Evolutionary conservation across 2,888 invertebrate genomes (phyloP).

Genomic region (Leptinotarsa tumamoca): DNA sequence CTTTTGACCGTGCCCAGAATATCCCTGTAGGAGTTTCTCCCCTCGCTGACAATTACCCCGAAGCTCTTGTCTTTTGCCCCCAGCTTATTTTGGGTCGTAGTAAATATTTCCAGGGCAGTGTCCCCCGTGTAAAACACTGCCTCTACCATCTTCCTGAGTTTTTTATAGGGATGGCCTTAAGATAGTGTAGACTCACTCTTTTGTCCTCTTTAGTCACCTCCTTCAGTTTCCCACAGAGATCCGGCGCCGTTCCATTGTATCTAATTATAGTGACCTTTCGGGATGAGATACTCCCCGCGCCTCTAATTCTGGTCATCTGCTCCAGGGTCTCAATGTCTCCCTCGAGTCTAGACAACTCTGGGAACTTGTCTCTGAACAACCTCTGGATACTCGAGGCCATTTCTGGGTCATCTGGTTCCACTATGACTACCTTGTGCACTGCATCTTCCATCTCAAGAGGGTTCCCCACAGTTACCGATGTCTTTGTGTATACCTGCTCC

Average conservation of each 20-base stretch:
- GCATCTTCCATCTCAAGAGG: neutral
- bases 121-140: neutral
- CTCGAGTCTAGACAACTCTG: slow-evolving; percentile 12
- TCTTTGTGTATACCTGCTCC: neutral
- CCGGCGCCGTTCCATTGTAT: slow-evolving; percentile 11
- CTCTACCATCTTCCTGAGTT: slow-evolving; percentile 11
- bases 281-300: neutral
- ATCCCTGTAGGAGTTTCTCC: neutral
- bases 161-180: neutral
- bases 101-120: neutral
- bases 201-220: slow-evolving; percentile 1
- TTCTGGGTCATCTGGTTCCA: neutral
- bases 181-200: neutral
- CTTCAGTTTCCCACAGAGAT: slow-evolving; percentile 9
- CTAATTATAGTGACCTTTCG: neutral
- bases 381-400: slow-evolving; percentile 33
- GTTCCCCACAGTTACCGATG: slow-evolving; percentile 20
- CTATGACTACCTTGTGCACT: neutral
- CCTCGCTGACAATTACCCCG: neutral
- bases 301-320: neutral
- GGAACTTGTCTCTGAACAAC: slow-evolving; percentile 29
- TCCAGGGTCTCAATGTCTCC: slow-evolving; percentile 30
- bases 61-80: neutral
- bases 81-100: neutral
- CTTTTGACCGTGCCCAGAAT: neutral